Conservation (phyloP, 53 echinoderm and acorn worm species). For the Echinarachnius parma region DNA sequence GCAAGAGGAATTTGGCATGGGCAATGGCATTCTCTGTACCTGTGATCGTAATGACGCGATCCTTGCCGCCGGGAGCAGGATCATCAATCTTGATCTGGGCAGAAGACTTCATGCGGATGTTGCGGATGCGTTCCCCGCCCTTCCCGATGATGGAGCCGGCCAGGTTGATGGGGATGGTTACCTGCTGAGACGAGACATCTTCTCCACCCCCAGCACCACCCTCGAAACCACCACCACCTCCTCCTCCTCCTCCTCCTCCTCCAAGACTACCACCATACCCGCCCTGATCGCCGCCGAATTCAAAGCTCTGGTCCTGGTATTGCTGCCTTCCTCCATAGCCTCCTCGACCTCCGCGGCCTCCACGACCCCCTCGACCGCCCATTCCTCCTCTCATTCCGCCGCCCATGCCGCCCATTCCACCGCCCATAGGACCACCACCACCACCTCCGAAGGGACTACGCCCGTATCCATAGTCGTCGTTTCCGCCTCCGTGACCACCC, state of each 20-base stretch:
- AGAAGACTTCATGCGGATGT: conserved; percentile 66
- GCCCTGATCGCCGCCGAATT: neutral
- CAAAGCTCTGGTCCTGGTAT: neutral
- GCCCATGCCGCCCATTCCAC: conserved; percentile 33
- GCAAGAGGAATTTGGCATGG: conserved; percentile 90
- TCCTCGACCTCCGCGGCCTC: conserved; percentile 36
- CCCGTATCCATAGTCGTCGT: conserved; percentile 30
- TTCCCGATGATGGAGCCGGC: conserved; percentile 96
- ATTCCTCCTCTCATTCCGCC: conserved; percentile 40
- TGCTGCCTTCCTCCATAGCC: conserved; percentile 47
- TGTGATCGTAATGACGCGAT: conserved; percentile 94
- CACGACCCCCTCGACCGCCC: conserved; percentile 20
- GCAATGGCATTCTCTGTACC: conserved; percentile 73
- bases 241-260: conserved; percentile 32
- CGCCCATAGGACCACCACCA: conserved; percentile 45
- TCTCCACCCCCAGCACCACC: conserved; percentile 27
- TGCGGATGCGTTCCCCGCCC: conserved; percentile 75
- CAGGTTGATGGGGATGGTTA: conserved; percentile 92
- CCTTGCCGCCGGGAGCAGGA: conserved; percentile 66
- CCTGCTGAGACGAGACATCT: conserved; percentile 60
- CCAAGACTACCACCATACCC: neutral
- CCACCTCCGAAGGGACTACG: conserved; percentile 43
- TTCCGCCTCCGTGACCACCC: conserved; percentile 41
- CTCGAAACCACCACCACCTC: neutral
- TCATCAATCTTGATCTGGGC: conserved; percentile 98